phyloP scores from a whole-genome alignment of 2,888 invertebrate species.

The Trypoxylon attenuatum region DNA sequence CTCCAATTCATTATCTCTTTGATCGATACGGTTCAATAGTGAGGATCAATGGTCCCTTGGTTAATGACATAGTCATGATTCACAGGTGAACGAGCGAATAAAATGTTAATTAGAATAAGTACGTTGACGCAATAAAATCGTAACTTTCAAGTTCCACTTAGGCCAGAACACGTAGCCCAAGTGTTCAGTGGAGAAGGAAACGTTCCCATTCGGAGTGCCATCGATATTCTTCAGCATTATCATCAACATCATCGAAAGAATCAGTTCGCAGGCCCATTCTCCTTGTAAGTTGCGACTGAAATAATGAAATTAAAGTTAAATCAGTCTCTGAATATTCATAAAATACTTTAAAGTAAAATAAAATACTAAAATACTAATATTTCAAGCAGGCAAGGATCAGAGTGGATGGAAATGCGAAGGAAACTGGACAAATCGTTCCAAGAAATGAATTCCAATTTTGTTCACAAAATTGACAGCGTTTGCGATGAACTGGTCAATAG shows the following conservation, averaged over 20 bases:
- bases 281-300: constrained; percentile 73
- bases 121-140: background rate
- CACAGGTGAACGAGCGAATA: constrained; percentile 61
- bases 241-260: constrained; percentile 77
- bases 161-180: constrained; percentile 80
- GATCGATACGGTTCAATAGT: constrained; percentile 81
- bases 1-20: constrained; percentile 74
- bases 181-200: constrained; percentile 80
- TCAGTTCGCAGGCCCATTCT: constrained; percentile 77
- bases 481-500: constrained; percentile 75
- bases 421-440: constrained; percentile 76
- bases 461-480: constrained; percentile 69
- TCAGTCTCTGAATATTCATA: background rate
- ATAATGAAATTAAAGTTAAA: background rate
- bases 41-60: constrained; percentile 80
- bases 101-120: constrained; percentile 1
- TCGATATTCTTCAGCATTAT: constrained; percentile 81
- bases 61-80: constrained; percentile 80
- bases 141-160: constrained; percentile 37
- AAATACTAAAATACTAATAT: background rate
- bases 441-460: constrained; percentile 67
- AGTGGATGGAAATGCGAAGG: constrained; percentile 78
- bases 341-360: background rate
- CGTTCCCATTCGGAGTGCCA: constrained; percentile 78
- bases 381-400: constrained; percentile 76